Percentiles rank a stretch among this genome's conserved stretches.
These are phyloP conservation scores for Montipora capitata DNA, from an alignment of 92 coral and sea anemone genomes.

Conservation along the genomic window DNA sequence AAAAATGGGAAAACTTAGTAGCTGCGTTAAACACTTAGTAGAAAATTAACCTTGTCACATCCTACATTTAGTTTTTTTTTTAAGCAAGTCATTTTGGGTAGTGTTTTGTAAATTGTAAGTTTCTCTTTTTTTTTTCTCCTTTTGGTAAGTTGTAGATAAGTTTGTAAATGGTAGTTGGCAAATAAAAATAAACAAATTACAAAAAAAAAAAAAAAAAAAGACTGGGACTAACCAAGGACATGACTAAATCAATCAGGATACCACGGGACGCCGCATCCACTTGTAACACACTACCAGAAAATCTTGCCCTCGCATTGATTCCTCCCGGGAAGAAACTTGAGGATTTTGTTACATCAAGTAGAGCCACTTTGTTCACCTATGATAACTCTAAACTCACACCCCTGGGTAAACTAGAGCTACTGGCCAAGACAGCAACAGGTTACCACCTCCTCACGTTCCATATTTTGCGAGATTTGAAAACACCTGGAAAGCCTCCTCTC, in stretches of 20 bases:
- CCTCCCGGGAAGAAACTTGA: conserved; percentile 24
- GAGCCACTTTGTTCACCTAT: conserved; percentile 20
- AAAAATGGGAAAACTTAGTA: no score
- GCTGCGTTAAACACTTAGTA: no score
- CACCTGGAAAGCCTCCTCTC: conserved; percentile 14
- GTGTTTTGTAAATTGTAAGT: no score
- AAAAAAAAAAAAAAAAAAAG: no score
- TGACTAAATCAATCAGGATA: conserved; percentile 39
- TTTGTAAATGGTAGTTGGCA: no score
- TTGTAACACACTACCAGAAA: conserved; percentile 49
- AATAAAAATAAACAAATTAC: no score
- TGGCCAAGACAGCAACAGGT: conserved; percentile 55
- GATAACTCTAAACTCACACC: conserved; percentile 26
- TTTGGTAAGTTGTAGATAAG: no score
- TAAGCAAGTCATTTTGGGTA: no score
- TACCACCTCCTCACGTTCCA: conserved; percentile 45
- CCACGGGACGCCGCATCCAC: conserved; percentile 52
- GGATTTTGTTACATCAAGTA: background rate
- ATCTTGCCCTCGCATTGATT: conserved; percentile 10
- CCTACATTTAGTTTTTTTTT: no score
- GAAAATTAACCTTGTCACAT: no score
- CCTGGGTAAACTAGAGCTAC: conserved; percentile 39
- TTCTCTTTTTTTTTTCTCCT: no score
- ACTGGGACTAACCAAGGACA: conserved; percentile 35
- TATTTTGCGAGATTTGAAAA: conserved; percentile 16